Percentiles rank a stretch among this genome's conserved stretches.
Conservation (phyloP, 2,888 invertebrate genomes). For the Hemaris fuciformis region DNA sequence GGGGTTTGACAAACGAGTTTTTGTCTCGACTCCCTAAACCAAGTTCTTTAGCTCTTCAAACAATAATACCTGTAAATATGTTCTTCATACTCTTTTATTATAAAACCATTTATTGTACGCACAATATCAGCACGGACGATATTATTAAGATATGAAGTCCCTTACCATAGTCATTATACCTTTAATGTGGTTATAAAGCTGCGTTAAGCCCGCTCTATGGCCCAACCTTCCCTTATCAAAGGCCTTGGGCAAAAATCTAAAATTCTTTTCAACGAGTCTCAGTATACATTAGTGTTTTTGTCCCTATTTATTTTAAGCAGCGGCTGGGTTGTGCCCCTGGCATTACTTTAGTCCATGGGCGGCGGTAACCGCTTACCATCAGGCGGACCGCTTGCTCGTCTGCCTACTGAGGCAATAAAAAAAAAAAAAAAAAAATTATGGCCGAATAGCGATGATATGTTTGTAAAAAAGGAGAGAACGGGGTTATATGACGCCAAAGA, state of each 20-base stretch:
- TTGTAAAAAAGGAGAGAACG: too few relatives aligned
- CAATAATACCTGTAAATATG: not conserved
- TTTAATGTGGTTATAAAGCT: conserved; percentile 2
- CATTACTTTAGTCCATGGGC: too few relatives aligned
- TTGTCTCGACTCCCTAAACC: too few relatives aligned
- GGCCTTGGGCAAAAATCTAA: not conserved
- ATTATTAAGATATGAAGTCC: conserved; percentile 9
- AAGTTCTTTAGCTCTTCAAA: too few relatives aligned
- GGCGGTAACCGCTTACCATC: too few relatives aligned
- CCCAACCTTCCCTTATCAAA: not conserved
- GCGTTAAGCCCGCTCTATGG: not conserved
- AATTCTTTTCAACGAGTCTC: not conserved
- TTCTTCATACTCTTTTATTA: not conserved
- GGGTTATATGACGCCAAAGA: too few relatives aligned
- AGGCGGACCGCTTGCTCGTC: too few relatives aligned
- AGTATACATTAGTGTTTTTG: not conserved
- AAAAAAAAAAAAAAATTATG: too few relatives aligned
- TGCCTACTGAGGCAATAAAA: too few relatives aligned
- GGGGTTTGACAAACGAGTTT: too few relatives aligned
- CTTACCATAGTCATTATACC: not conserved
- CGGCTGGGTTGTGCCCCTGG: too few relatives aligned
- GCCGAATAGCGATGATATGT: too few relatives aligned
- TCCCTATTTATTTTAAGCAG: not conserved
- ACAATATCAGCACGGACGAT: not conserved
- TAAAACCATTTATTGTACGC: not conserved